Conservation (phyloP, 2,797 vertebrate genomes). For the Gambelia wislizenii region DNA sequence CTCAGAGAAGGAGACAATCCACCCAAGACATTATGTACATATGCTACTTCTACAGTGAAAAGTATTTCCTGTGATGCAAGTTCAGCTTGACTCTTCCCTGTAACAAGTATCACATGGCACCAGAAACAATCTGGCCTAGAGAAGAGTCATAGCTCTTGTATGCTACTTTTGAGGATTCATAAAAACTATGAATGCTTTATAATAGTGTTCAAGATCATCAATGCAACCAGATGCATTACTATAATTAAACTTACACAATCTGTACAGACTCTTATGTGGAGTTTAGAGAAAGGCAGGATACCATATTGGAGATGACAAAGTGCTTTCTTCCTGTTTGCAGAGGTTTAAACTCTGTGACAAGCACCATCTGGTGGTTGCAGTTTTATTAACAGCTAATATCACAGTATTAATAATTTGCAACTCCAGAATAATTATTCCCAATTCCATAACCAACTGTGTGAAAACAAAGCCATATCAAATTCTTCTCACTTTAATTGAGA, state of each 20-base stretch:
- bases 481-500: not conserved
- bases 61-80: not conserved
- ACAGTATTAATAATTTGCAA: not conserved
- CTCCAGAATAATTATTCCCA: not conserved
- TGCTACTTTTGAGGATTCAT: not conserved
- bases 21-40: not conserved
- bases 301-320: not conserved
- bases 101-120: no score
- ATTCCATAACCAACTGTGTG: not conserved
- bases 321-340: not conserved
- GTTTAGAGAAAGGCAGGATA: not conserved
- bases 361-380: constrained; percentile 3
- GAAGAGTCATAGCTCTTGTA: not conserved
- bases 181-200: not conserved
- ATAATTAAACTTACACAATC: not conserved
- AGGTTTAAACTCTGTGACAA: not conserved
- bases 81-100: not conserved
- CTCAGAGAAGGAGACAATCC: not conserved
- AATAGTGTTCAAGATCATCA: not conserved
- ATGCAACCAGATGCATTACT: not conserved
- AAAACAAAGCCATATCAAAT: not conserved
- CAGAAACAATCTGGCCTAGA: not conserved
- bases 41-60: no score
- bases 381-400: not conserved
- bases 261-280: not conserved